Percentiles rank a stretch among this genome's conserved stretches.
Conservation (phyloP, 2,888 invertebrate genomes). For the Teleogryllus oceanicus region DNA sequence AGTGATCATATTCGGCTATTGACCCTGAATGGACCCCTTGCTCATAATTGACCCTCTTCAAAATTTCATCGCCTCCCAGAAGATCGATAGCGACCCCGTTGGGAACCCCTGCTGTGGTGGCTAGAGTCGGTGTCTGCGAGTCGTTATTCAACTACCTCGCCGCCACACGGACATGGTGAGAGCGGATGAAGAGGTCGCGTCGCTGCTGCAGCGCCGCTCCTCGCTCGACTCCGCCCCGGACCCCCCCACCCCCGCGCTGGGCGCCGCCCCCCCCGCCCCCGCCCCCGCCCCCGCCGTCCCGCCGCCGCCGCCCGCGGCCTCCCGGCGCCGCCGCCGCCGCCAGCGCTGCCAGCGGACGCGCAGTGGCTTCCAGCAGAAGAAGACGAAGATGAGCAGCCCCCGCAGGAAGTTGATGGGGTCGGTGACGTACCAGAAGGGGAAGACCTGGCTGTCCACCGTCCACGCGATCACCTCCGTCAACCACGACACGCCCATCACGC, state of each 20-base stretch:
- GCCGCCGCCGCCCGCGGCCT: no score
- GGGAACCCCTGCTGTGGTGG: no score
- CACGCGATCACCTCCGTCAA: constrained; percentile 43
- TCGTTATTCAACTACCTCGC: no score
- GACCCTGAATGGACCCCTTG: no score
- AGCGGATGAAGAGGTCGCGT: not conserved
- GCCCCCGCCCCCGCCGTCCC: no score
- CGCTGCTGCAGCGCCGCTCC: not conserved
- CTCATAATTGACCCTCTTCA: no score
- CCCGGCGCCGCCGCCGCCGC: not conserved
- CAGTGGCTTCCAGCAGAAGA: constrained; percentile 43
- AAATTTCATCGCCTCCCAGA: no score
- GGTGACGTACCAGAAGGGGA: constrained; percentile 41
- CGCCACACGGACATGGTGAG: no score
- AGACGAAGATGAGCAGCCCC: constrained; percentile 43
- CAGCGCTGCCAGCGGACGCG: not conserved
- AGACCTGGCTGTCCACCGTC: constrained; percentile 39
- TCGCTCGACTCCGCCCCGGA: not conserved
- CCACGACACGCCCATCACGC: constrained; percentile 44
- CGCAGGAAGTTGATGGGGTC: constrained; percentile 43
- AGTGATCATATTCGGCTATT: no score
- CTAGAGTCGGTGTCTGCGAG: no score
- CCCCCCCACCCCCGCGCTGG: not conserved
- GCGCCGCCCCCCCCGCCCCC: not conserved
- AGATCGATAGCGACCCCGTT: no score